Evolutionary conservation across 1,140 invertebrate species (phyloP), one percentile per base, ranked within the genome.

Genomic region (Physella acuta): DNA sequence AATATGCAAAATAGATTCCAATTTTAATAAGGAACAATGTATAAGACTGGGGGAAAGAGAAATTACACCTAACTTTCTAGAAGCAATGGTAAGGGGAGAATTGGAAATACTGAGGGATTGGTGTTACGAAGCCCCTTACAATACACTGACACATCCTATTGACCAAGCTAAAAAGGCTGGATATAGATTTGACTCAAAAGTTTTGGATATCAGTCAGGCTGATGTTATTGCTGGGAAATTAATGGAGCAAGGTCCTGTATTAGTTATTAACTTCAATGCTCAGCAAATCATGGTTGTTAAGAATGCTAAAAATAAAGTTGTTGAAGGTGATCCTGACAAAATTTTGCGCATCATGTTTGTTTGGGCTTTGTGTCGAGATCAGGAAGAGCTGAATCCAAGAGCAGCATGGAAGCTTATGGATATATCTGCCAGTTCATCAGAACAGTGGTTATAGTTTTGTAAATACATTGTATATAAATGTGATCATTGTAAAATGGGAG

Each of bases 1-100:
- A 88, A 96, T 99, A 63, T 94, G 94, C 82, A 98, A 97, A 88
- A 89, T 98, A 70, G 98, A 99, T 86, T 95, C 96, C 0, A 91
- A 83, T 73, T 99, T 99, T 85, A 92, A 97, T 74, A 92, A 94
- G 78, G 87, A 89, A 60, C 84, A 91, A 75, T 99, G 99, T 86
- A 84, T 99, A 31, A 90, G 89, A 79, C 92, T 95, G 77, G 98
- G 96, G 84, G 94, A 98, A 85, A 91, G 89, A 63, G 96, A 98
- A 79, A 95, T 99, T 77, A 98, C 99, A 84, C 98, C 98, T 53
- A 99, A 99, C 86, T 92, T 99, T 70, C 86, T 99, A 26, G 98
- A 99, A 85, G 82, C 96, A 0, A 95, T 97, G 89, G 90, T 95
- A 20, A 87, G 91, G 74, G 94, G 94, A 1, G 84, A 90, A 78